A percentile compares a stretch with the other conserved stretches of the same genome.
phyloP scores from a whole-genome alignment of 2,113 vertebrate genomes.

The Orcinus orca region DNA sequence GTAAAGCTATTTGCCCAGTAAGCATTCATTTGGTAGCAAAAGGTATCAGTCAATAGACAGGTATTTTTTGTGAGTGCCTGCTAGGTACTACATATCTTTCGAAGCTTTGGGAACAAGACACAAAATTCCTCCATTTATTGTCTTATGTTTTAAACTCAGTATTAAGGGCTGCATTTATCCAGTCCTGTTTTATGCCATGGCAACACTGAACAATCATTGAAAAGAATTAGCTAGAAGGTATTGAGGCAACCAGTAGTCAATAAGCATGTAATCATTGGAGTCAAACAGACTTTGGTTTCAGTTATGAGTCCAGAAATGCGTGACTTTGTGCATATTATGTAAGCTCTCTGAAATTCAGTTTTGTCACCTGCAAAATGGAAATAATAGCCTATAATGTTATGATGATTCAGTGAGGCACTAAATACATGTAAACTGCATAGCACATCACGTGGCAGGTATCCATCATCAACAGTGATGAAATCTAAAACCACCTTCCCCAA shows the following conservation, averaged over 20 bases:
- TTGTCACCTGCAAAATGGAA: slow-evolving; percentile 42
- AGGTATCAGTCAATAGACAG: background rate
- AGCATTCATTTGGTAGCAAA: background rate
- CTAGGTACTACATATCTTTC: background rate
- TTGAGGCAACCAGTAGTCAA: background rate
- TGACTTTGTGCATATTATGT: background rate
- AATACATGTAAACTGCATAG: background rate
- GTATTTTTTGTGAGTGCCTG: background rate
- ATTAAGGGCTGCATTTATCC: background rate
- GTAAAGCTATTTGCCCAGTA: background rate
- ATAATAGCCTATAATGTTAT: slow-evolving; percentile 25
- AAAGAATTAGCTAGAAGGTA: background rate
- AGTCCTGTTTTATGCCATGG: background rate
- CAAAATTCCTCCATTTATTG: background rate
- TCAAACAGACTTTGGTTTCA: slow-evolving; percentile 14
- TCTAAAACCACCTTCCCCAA: background rate
- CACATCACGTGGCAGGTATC: background rate
- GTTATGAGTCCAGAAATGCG: background rate
- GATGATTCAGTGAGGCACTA: slow-evolving; percentile 20
- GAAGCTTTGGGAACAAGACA: background rate
- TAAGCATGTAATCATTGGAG: background rate
- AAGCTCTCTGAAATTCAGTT: slow-evolving; percentile 35
- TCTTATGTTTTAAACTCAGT: background rate
- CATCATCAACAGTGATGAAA: background rate
- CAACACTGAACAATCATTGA: background rate